phyloP scores from a whole-genome alignment of 2,113 vertebrate genomes.

The Heptranchias perlo region DNA sequence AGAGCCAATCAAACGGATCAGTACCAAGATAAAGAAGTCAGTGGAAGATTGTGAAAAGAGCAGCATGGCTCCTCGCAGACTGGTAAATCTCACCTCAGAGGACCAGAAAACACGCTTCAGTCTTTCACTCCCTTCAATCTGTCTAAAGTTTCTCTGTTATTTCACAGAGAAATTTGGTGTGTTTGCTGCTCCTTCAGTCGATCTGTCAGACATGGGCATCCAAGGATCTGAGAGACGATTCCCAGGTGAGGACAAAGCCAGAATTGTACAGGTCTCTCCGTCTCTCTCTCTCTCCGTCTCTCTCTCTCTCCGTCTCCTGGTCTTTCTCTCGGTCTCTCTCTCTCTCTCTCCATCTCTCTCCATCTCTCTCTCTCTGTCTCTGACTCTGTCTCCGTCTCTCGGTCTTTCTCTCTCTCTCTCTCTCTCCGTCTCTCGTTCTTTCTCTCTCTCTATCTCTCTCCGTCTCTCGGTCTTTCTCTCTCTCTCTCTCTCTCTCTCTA shows the following conservation, averaged over 20 bases:
- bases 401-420: no score
- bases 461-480: no score
- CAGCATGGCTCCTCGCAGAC: not conserved
- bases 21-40: not conserved
- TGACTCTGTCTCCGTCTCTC: no score
- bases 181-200: accelerated
- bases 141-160: accelerated
- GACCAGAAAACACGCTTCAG: not conserved
- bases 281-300: not conserved
- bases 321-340: not conserved
- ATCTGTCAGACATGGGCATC: accelerated
- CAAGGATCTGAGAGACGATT: conserved; percentile 35
- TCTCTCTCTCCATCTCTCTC: not conserved
- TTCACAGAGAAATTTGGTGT: not conserved
- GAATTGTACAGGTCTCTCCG: not conserved
- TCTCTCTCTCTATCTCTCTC: not conserved
- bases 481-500: no score
- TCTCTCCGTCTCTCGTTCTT: no score
- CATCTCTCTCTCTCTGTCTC: no score
- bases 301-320: not conserved
- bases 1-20: not conserved
- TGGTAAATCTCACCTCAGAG: not conserved
- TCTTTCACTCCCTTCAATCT: not conserved
- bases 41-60: not conserved
- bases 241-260: conserved; percentile 45